A percentile compares a stretch with the other conserved stretches of the same genome.
These are phyloP conservation scores for Diadema setosum DNA, from an alignment of 35 echinoderm and acorn worm species.

Conservation along the genomic window DNA sequence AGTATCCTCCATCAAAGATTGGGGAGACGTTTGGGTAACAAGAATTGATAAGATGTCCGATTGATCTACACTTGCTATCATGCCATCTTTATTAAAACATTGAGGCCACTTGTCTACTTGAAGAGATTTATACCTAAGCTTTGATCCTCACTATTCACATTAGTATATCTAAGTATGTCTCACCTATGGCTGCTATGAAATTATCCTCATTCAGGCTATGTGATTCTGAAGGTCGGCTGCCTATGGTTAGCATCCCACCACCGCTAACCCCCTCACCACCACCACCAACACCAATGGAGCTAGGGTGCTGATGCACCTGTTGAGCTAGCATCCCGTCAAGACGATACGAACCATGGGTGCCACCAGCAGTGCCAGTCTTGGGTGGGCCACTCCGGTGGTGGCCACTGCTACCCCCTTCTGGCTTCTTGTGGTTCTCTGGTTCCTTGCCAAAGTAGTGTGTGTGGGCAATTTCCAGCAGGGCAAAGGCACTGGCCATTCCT, in stretches of 20 bases:
- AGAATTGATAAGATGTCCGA: too few relatives aligned
- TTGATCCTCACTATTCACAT: too few relatives aligned
- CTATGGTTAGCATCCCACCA: slow-evolving; percentile 28
- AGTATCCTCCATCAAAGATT: too few relatives aligned
- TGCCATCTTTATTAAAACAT: too few relatives aligned
- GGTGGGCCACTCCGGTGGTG: slow-evolving; percentile 30
- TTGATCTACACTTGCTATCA: too few relatives aligned
- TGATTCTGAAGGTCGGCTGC: slow-evolving; percentile 19
- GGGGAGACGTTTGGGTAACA: too few relatives aligned
- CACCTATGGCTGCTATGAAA: slow-evolving; percentile 90
- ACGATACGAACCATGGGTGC: background rate
- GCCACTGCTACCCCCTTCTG: background rate
- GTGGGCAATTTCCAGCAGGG: slow-evolving; percentile 89
- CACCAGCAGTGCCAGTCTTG: slow-evolving; percentile 13
- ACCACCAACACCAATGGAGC: slow-evolving; percentile 14
- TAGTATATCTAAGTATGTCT: too few relatives aligned
- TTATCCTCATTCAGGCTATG: slow-evolving; percentile 90
- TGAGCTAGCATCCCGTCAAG: background rate
- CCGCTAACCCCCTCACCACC: slow-evolving; percentile 31
- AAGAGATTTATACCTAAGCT: too few relatives aligned
- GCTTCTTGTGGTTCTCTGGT: slow-evolving; percentile 6
- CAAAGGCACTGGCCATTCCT: slow-evolving; percentile 93
- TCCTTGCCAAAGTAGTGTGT: slow-evolving; percentile 99
- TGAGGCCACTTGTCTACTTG: too few relatives aligned
- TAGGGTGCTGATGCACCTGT: background rate